These are phyloP conservation scores for Momotus momota DNA, from an alignment of 2,797 vertebrate species.

Conservation along the genomic window DNA sequence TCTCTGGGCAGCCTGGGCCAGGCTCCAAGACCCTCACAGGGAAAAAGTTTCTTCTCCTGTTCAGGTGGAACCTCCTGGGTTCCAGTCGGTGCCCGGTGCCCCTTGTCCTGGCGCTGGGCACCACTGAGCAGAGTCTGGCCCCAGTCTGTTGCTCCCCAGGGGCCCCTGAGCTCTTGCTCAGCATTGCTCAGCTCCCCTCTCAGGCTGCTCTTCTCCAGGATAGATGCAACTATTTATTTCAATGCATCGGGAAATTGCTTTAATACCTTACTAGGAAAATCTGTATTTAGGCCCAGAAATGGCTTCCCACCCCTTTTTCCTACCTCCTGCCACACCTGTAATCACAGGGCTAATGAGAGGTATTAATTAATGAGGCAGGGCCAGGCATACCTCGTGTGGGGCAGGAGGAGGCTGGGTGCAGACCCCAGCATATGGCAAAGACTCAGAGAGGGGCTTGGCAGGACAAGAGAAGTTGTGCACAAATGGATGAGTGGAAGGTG, in stretches of 20 bases:
- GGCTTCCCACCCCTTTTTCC: not conserved
- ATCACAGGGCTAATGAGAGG: not conserved
- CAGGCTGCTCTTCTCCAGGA: no score
- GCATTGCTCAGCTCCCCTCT: no score
- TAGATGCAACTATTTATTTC: not conserved
- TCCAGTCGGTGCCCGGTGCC: not conserved
- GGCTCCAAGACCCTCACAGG: not conserved
- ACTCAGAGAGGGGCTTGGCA: accelerated
- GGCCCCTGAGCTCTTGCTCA: no score
- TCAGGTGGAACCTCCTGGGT: not conserved
- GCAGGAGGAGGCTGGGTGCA: not conserved
- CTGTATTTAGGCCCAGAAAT: not conserved
- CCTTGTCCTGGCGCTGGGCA: not conserved
- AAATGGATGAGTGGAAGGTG: not conserved
- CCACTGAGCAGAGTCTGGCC: no score
- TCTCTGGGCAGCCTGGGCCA: not conserved
- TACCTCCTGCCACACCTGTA: not conserved
- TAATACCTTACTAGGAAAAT: not conserved
- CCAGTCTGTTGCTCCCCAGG: no score
- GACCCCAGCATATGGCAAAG: accelerated
- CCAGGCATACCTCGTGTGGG: not conserved
- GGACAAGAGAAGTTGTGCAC: not conserved
- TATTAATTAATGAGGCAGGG: not conserved
- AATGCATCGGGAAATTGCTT: not conserved
- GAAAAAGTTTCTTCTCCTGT: not conserved